Evolutionary conservation across 2,888 invertebrate genomes (phyloP).

Genomic region (Idaea dimidiata): DNA sequence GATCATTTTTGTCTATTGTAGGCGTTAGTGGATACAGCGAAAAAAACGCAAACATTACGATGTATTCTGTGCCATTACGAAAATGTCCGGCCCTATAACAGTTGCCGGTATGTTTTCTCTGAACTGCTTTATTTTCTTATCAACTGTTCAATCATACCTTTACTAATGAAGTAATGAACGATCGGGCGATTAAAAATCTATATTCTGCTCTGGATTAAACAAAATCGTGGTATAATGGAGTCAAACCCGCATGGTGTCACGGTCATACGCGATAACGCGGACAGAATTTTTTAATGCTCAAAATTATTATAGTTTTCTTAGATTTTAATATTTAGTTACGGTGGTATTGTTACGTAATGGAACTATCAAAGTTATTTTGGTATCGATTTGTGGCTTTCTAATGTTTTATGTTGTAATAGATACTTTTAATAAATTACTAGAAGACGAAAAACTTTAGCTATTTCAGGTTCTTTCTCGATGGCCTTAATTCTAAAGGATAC

Average conservation of each 20-base stretch:
- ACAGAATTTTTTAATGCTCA: constrained; percentile 44
- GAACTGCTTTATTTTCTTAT: too few relatives aligned
- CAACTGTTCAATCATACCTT: too few relatives aligned
- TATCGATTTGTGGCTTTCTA: not conserved
- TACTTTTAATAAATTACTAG: too few relatives aligned
- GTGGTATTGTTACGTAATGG: constrained; percentile 10
- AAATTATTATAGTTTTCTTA: constrained; percentile 40
- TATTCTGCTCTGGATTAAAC: not conserved
- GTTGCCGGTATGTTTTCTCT: not conserved
- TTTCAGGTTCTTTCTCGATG: too few relatives aligned
- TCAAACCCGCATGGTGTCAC: constrained; percentile 53
- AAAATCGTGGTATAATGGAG: constrained; percentile 43
- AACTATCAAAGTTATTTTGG: not conserved
- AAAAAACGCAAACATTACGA: too few relatives aligned
- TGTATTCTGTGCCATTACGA: too few relatives aligned
- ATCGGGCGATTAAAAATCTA: not conserved
- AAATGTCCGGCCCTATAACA: not conserved
- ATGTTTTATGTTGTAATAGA: too few relatives aligned
- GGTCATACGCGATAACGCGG: constrained; percentile 56
- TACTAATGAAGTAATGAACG: too few relatives aligned
- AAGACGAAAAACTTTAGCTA: too few relatives aligned
- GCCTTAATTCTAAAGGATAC: too few relatives aligned
- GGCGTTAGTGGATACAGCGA: too few relatives aligned
- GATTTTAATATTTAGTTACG: constrained; percentile 23
- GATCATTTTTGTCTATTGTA: too few relatives aligned